A percentile compares a stretch with the other conserved stretches of the same genome.
Conservation (phyloP, 2,888 invertebrate genomes). For the Ophraella communa region DNA sequence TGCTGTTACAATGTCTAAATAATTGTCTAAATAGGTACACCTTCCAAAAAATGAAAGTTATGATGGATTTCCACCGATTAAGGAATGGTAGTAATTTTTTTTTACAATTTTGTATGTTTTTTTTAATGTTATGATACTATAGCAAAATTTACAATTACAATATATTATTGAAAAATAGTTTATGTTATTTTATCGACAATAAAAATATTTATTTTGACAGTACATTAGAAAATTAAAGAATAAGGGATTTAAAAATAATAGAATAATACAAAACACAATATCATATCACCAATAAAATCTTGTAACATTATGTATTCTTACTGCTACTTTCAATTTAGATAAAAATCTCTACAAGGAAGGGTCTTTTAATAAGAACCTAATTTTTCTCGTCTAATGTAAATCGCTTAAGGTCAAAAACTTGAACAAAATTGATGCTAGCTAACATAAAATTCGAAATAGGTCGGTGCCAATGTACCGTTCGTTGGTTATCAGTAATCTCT, state of each 20-base stretch:
- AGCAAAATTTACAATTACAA: background rate
- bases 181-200: no score
- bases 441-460: constrained; percentile 17
- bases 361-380: background rate
- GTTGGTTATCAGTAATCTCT: constrained; percentile 28
- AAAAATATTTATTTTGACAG: no score
- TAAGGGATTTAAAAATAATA: no score
- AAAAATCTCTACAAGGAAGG: background rate
- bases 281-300: background rate
- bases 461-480: constrained; percentile 14
- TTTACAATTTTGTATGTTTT: no score
- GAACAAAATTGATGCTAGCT: constrained; percentile 7
- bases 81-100: no score
- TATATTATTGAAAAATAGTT: no score
- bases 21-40: no score
- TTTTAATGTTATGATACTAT: background rate
- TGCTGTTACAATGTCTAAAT: no score
- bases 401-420: constrained; percentile 17
- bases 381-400: constrained; percentile 3
- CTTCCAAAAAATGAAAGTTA: no score
- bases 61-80: no score
- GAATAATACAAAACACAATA: no score
- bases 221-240: no score
- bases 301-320: background rate
- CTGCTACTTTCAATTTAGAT: background rate